Base-by-base conservation (phyloP, 2,113 vertebrate species). In the Egretta garzetta region DNA sequence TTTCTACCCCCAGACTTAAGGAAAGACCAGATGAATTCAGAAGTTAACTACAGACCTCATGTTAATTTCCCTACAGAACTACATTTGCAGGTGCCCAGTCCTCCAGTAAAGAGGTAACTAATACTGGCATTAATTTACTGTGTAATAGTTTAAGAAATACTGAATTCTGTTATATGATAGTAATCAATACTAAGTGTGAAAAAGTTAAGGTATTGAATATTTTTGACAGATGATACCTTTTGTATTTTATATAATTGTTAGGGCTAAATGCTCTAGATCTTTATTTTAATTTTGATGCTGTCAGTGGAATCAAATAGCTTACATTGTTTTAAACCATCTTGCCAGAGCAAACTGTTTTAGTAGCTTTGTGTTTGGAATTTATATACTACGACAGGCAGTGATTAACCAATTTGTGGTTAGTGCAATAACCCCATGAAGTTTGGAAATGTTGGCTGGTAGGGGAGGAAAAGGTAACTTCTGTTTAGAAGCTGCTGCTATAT, bases 21-120 rank as follows among this genome's bases (percentile, higher is more conserved):
- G 68, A 98, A 91, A 97, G 97, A 97, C 67, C 88, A 94, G 37
- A 95, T 96, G 92, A 97, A 72, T 93, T 91, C 97, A 17, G 98
- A 99, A 71, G 14, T 82, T 72, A 95, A 77, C 82, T 92, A 56
- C 85, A 96, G 84, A 94, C 90, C 96, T 67, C 97, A 93, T n/a
- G 75, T 27, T 90, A 98, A 98, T 30, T 81, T 92, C 60, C 81
- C 95, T 1, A 55, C 96, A 91, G 97, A 98, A 62, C 39, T 97
- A 77, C 93, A 98, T 92, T 93, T 97, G 71, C 86, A 98, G 85
- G 98, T 98, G n/a, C 95, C 97, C 68, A 98, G 95, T 97, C 97
- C 98, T 80, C 91, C 95, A 73, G 39, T 95, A 4, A 98, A 97
- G 86, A 98, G 98, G 98, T 98, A 98, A 97, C 14, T 23, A 52